phyloP scores from a whole-genome alignment of 2,113 vertebrate genomes.

The Ascaphus truei region DNA sequence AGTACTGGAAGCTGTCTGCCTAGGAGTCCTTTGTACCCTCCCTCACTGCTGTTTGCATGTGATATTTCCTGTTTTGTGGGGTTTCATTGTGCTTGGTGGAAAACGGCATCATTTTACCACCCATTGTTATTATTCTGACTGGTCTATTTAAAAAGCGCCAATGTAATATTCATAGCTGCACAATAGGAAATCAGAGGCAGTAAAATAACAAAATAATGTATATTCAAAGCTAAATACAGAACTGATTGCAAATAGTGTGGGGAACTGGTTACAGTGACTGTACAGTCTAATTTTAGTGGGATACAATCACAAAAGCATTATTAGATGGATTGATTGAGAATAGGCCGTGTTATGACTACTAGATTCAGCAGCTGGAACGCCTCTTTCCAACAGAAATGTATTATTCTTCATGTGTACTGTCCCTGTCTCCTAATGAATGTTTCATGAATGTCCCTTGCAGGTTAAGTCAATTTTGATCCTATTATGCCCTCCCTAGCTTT shows the following conservation, averaged over 20 bases:
- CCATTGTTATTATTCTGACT: conserved; percentile 2
- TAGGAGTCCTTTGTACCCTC: too few relatives aligned
- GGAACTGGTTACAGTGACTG: too few relatives aligned
- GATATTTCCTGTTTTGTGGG: conserved; percentile 11
- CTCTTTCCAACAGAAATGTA: neutral
- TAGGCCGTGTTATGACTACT: neutral
- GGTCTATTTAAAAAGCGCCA: conserved; percentile 5
- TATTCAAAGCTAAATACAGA: too few relatives aligned
- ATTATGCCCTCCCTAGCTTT: neutral
- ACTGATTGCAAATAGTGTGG: too few relatives aligned
- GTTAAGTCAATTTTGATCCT: conserved; percentile 13
- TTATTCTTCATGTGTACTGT: neutral
- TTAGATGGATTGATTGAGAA: too few relatives aligned
- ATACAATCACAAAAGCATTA: too few relatives aligned
- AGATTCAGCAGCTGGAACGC: neutral
- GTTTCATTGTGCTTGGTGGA: conserved; percentile 13
- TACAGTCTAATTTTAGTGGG: too few relatives aligned
- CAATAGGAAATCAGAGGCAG: neutral
- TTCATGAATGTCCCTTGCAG: conserved; percentile 13
- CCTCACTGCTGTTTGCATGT: too few relatives aligned
- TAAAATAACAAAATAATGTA: too few relatives aligned
- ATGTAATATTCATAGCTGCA: neutral
- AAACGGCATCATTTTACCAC: neutral
- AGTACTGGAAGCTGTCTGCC: too few relatives aligned
- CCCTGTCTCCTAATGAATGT: neutral